These are phyloP conservation scores for Subacronicta megacephala DNA, from an alignment of 2,888 invertebrate genomes.

Conservation along the genomic window DNA sequence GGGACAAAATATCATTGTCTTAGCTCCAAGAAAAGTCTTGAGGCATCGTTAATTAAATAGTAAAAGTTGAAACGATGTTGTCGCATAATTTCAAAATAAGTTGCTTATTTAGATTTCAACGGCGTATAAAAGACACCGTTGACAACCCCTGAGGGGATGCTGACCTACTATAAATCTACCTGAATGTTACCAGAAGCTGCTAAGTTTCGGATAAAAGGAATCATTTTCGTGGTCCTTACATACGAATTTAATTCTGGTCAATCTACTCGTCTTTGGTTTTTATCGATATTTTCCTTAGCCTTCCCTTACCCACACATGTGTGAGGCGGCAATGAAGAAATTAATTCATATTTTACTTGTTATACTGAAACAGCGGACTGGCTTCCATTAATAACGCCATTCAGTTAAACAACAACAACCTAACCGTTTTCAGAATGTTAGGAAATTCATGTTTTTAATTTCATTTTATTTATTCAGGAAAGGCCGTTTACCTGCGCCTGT, in stretches of 20 bases:
- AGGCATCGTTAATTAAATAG: no score
- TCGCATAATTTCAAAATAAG: no score
- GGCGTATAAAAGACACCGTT: no score
- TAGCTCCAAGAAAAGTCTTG: no score
- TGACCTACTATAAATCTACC: no score
- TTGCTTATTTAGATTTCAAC: no score
- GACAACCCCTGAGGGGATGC: no score
- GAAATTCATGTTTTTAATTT: conserved; percentile 13
- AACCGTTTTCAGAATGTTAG: conserved; percentile 1
- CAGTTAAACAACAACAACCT: conserved; percentile 20
- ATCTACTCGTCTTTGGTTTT: neutral
- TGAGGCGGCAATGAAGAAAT: conserved; percentile 74
- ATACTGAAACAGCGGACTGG: conserved; percentile 73
- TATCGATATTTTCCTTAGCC: conserved; percentile 44
- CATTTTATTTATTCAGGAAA: neutral
- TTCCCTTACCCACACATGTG: conserved; percentile 64
- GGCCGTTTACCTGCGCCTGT: no score
- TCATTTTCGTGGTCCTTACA: neutral
- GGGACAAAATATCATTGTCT: no score
- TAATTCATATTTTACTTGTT: conserved; percentile 80
- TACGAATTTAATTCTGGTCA: conserved; percentile 1
- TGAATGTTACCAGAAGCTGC: no score
- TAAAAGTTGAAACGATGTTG: no score
- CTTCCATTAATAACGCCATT: conserved; percentile 33
- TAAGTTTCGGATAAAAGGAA: no score